Base-by-base conservation (phyloP, 2,888 invertebrate species). In the Harpagoxenus sublaevis region DNA sequence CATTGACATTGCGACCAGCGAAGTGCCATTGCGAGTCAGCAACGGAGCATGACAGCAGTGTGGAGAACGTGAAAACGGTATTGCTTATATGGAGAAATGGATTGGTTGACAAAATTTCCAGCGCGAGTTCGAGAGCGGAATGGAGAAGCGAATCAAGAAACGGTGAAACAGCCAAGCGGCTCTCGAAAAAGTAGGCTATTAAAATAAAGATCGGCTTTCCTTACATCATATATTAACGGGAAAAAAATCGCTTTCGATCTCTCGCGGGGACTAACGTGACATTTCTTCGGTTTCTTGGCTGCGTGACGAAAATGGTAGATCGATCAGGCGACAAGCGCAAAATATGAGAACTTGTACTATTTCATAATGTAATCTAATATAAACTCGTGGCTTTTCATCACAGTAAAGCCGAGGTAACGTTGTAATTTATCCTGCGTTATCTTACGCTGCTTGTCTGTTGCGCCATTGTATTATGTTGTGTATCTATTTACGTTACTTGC, bases 1-100 rank as follows among this genome's bases (percentile, higher is more conserved):
- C 87, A 86, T 89, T 89, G 86, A 88, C 90, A 86, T 81, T 86
- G 88, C 71, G 71, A 12, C 57, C 65, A 62, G 53, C 42, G 55
- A 82, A 85, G 39, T 68, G 74, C 55, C 65, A 53, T 10, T 79
- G 60, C 57, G 23, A 68, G 78, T 5, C n/a, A 53, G 35, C n/a
- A 35, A 10, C 89, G 57, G 48, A 65, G 81, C 84, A 53, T 75
- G 42, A 84, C 77, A 75, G 86, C 23, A 12, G 23, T 45, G 31
- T 45, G 31, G 39, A 18, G 45, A 31, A 31, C 5, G 12, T 9
- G 42, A 57, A 23, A 70, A 63, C 42, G 39, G n/a, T 45, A 45
- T 42, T 31, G 23, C 35, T 23, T 23, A n/a, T 31, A 45, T 6
- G 31, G 35, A 60, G 57, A 71, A 62, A 57, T 28, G 5, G 4